phyloP scores from a whole-genome alignment of 1,140 invertebrate genomes.

The Orussus abietinus region DNA sequence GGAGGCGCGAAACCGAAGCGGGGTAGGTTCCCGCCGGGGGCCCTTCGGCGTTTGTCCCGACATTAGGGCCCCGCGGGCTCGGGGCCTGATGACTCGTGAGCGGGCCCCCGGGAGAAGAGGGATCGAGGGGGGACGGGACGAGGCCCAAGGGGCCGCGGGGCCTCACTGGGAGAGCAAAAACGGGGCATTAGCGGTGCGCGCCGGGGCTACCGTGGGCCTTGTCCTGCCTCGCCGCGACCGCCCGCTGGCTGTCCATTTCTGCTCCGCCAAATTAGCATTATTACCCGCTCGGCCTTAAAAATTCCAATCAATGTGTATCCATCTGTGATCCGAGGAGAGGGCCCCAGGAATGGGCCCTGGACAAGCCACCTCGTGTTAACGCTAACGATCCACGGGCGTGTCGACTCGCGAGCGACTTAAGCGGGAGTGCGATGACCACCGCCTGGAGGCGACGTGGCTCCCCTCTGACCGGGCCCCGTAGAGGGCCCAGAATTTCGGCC shows the following conservation, averaged over 20 bases:
- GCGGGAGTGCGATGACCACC: too few species aligned
- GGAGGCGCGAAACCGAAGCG: too few species aligned
- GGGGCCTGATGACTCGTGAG: too few species aligned
- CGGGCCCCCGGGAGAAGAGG: slow-evolving; percentile 7
- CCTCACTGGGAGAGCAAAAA: slow-evolving; percentile 33
- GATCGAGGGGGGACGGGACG: slow-evolving; percentile 10
- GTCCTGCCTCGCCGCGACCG: slow-evolving; percentile 29
- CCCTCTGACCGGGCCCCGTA: too few species aligned
- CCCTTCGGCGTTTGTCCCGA: too few species aligned
- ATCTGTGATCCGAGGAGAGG: slow-evolving; percentile 29
- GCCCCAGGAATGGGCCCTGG: slow-evolving; percentile 20
- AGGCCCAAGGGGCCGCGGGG: slow-evolving; percentile 5
- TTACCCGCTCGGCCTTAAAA: slow-evolving; percentile 37
- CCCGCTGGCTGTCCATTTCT: slow-evolving; percentile 47
- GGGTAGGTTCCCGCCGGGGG: too few species aligned
- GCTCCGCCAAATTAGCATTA: slow-evolving; percentile 50
- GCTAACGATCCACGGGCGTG: slow-evolving; percentile 34
- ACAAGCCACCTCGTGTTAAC: slow-evolving; percentile 11
- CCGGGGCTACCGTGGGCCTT: slow-evolving; percentile 39
- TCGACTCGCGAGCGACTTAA: too few species aligned
- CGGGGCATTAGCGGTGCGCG: slow-evolving; percentile 44
- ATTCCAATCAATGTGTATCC: slow-evolving; percentile 43
- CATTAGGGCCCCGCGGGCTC: too few species aligned
- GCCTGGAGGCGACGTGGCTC: too few species aligned
- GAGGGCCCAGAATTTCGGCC: too few species aligned